Conservation (phyloP, 2,797 vertebrate species). For the Pipistrellus kuhlii region DNA sequence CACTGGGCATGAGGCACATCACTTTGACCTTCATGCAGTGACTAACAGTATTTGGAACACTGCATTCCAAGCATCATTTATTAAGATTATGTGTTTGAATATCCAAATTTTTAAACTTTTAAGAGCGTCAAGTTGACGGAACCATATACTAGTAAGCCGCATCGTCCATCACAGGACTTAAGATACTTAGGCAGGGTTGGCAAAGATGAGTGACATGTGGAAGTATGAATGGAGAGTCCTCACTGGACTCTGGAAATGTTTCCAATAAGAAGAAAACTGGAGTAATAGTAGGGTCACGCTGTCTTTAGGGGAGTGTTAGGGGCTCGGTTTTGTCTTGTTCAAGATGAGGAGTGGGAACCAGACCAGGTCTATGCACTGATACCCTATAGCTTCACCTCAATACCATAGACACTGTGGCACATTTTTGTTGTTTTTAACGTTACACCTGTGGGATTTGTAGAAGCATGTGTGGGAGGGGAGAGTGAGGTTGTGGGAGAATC, state of each 20-base stretch:
- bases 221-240: no score
- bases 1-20: not conserved
- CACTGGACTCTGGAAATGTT: no score
- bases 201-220: fast-evolving
- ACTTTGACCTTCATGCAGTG: not conserved
- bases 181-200: fast-evolving
- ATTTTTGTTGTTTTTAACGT: not conserved
- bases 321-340: not conserved
- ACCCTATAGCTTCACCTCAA: fast-evolving
- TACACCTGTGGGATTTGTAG: not conserved
- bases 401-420: not conserved
- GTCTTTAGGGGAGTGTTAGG: no score
- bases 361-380: fast-evolving
- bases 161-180: fast-evolving
- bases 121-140: not conserved
- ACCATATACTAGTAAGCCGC: no score
- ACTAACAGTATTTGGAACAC: not conserved
- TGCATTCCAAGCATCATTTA: not conserved
- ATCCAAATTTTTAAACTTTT: not conserved
- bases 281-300: fast-evolving
- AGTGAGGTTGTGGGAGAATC: not conserved
- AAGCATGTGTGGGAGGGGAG: not conserved
- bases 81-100: not conserved
- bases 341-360: not conserved
- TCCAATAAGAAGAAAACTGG: not conserved